Base-by-base conservation (phyloP, 1,140 invertebrate genomes). In the Prorops nasuta region DNA sequence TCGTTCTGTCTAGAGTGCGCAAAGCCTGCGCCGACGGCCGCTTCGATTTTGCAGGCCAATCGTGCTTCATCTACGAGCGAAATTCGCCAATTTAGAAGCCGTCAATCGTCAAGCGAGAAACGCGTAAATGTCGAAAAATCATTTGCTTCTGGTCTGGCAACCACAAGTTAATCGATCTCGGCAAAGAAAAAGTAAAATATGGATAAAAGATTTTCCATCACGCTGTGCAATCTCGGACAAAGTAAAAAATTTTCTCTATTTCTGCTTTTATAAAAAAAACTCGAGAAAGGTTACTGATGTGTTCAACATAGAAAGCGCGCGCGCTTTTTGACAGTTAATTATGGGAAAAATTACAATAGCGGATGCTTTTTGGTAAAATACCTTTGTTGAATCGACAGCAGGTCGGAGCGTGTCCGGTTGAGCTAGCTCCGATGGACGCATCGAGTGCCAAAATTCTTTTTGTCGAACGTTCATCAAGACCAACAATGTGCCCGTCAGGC, bases 381-480 rank as follows among this genome's bases (percentile, higher is more conserved):
- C 71, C 66, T 72, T 72, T 20, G 57, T 17, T 10, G 20, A 37
- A 18, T 74, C 67, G 16, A 54, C 48, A 1, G 57, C 12, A 3
- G 49, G 17, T 45, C 60, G 65, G 8, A 41, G 45, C 3, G 62
- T 3, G 14, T 68, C 66, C 12, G 60, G 17, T 43, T 66, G 70
- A 24, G 60, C 64, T 10, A 65, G 41, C 56, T 70, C 64, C 8
- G 66, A 51, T n/a, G n/a, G n/a, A 48, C 60, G 63, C 56, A 63
- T 64, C 16, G 56, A 48, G 43, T 71, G 69, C 74, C 74, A 78
- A 46, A 76, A 65, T 24, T 76, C 74, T 50, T 67, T 71, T 40
- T 80, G 75, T 12, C 76, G 68, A 0, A 80, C 65, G 41, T 79
- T 79, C 35, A 80, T 58, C 42, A 78, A 56, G 32, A 80, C 65